Conservation (phyloP, 2,797 vertebrate genomes). For the Pseudomugil tenellus region DNA sequence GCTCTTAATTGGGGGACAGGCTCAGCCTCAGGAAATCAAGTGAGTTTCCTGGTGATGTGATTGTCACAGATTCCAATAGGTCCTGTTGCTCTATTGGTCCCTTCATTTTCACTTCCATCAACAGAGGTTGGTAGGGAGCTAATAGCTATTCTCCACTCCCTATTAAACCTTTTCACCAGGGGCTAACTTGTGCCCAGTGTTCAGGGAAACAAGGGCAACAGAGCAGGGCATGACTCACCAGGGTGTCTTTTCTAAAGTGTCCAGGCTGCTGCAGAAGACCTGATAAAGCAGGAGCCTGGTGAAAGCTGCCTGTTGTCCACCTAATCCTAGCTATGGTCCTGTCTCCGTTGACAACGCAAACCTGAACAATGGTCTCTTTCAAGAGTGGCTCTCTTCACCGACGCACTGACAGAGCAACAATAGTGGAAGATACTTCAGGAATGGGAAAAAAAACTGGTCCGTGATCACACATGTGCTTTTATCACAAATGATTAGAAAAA, state of each 20-base stretch:
- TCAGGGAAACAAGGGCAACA: conserved; percentile 67
- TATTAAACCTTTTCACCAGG: conserved; percentile 76
- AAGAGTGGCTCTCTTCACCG: conserved; percentile 69
- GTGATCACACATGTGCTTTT: conserved; percentile 54
- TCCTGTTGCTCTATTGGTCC: conserved; percentile 58
- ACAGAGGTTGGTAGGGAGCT: conserved; percentile 74
- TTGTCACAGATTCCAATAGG: conserved; percentile 66
- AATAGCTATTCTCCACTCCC: conserved; percentile 76
- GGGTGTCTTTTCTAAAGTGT: conserved; percentile 76
- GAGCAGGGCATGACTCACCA: conserved; percentile 69
- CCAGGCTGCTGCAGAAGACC: conserved; percentile 69
- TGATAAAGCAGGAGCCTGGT: conserved; percentile 72
- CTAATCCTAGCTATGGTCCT: conserved; percentile 72
- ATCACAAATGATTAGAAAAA: conserved; percentile 54
- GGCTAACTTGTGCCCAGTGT: conserved; percentile 72
- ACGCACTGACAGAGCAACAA: conserved; percentile 69
- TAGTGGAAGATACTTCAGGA: conserved; percentile 65
- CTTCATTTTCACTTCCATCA: conserved; percentile 70
- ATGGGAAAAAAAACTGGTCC: conserved; percentile 61
- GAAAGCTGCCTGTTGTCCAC: conserved; percentile 80
- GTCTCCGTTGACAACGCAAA: conserved; percentile 75
- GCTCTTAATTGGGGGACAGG: conserved; percentile 28
- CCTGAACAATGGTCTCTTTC: conserved; percentile 78
- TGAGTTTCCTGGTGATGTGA: conserved; percentile 59
- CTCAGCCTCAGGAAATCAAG: conserved; percentile 44